A percentile compares a stretch with the other conserved stretches of the same genome.
Conservation (phyloP, 2,888 invertebrate genomes). For the Proisotoma minuta region DNA sequence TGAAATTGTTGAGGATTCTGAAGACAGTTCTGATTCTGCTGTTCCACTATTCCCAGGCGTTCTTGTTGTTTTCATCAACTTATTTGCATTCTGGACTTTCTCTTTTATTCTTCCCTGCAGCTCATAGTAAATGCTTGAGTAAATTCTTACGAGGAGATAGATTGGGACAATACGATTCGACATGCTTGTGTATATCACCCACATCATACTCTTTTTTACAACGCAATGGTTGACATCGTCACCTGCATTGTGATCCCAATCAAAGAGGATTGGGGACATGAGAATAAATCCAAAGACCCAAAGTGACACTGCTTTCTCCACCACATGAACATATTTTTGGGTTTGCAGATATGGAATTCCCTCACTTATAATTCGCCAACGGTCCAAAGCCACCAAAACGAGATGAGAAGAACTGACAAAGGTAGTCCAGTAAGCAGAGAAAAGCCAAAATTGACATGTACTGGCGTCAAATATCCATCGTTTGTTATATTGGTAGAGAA, state of each 20-base stretch:
- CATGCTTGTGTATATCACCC: conserved; percentile 82
- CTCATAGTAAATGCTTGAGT: conserved; percentile 89
- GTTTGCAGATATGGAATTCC: conserved; percentile 14
- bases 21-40: too few species aligned
- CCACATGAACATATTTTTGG: background rate
- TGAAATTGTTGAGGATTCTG: too few species aligned
- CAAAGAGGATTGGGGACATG: conserved; percentile 71
- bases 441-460: conserved; percentile 31
- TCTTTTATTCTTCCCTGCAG: conserved; percentile 78
- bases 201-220: conserved; percentile 79
- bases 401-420: conserved; percentile 39
- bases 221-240: background rate
- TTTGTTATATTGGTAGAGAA: conserved; percentile 18
- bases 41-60: too few species aligned
- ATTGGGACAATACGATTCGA: conserved; percentile 94
- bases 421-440: conserved; percentile 29
- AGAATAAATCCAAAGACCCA: conserved; percentile 81
- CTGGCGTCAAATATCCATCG: conserved; percentile 26
- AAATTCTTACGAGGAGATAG: conserved; percentile 89
- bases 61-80: too few species aligned
- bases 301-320: conserved; percentile 64
- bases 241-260: background rate
- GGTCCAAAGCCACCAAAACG: conserved; percentile 39
- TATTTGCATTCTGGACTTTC: too few species aligned
- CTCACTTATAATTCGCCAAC: conserved; percentile 33